Base-by-base conservation (phyloP, 2,113 vertebrate species). In the Calonectris borealis region DNA sequence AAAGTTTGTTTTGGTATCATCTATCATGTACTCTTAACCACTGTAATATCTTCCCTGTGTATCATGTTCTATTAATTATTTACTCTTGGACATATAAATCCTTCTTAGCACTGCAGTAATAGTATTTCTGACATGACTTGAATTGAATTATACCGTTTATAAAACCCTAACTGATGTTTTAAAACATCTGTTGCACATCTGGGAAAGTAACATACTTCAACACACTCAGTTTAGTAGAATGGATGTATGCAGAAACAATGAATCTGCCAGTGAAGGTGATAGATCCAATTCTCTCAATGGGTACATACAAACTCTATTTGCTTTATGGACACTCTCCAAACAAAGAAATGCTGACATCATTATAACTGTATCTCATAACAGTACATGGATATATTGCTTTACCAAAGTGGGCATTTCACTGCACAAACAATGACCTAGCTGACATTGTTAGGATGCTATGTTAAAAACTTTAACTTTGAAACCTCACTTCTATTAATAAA, bases 1-100 rank as follows among this genome's bases (percentile, higher is more conserved):
- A 61, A 86, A 92, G 25, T 73, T 96, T 86, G 9, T 4, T 91
- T 64, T 84, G 26, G 24, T 88, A 93, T 88, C 27, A n/a, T 86
- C 16, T 64, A 66, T 97, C 92, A 91, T 22, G 16, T 49, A 65
- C 60, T 58, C 46, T 87, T 96, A 94, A 84, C 46, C 82, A 95
- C 15, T 69, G 36, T 87, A 94, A 92, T 40, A 40, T 77, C 51
- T 90, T 97, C 38, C 65, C 38, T 75, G 26, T 9, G 2, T 92
- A 94, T 70, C 91, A 96, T 83, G 17, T 81, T 95, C 54, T 60
- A 86, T 86, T 91, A 94, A 95, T 97, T 97, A 97, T 95, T 97
- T 95, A 73, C 42, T 94, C 38, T 64, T 69, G 34, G 84, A 81
- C 64, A 36, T 31, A 96, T 77, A 92, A 97, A 96, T 96, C 80